These are phyloP conservation scores for Camponotus vicinus DNA, from an alignment of 1,140 invertebrate genomes.

Conservation along the genomic window DNA sequence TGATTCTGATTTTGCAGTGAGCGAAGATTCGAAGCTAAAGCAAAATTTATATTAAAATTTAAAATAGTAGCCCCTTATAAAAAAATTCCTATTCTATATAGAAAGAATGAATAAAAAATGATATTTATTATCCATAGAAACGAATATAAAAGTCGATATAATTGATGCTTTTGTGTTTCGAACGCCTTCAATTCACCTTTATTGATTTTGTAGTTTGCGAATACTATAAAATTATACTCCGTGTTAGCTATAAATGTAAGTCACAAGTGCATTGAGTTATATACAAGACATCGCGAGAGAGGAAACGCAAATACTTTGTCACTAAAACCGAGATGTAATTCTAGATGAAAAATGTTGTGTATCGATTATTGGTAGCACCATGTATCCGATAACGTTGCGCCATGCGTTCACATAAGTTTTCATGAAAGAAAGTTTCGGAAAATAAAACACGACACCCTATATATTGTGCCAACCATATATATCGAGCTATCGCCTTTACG, in stretches of 20 bases:
- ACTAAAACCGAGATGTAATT: not conserved
- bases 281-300: not conserved
- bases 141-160: not conserved
- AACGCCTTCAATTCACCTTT: not conserved
- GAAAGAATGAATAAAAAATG: not conserved
- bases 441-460: conserved; percentile 15
- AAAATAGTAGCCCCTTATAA: not conserved
- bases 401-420: conserved; percentile 15
- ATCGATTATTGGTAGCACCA: not conserved
- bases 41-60: not conserved
- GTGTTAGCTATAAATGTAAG: not conserved
- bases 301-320: conserved; percentile 3
- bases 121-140: not conserved
- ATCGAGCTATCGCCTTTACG: conserved; percentile 21
- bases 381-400: not conserved
- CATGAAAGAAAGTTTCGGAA: conserved; percentile 15
- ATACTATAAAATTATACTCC: not conserved
- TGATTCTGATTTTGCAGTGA: not conserved
- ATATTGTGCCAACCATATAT: not conserved
- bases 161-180: not conserved
- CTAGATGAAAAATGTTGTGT: not conserved
- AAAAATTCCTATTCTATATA: not conserved
- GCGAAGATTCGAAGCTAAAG: not conserved
- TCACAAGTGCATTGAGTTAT: not conserved
- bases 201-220: not conserved